These are phyloP conservation scores for Habroteleia sp. DNA, from an alignment of 2,888 invertebrate genomes.

Conservation along the genomic window DNA sequence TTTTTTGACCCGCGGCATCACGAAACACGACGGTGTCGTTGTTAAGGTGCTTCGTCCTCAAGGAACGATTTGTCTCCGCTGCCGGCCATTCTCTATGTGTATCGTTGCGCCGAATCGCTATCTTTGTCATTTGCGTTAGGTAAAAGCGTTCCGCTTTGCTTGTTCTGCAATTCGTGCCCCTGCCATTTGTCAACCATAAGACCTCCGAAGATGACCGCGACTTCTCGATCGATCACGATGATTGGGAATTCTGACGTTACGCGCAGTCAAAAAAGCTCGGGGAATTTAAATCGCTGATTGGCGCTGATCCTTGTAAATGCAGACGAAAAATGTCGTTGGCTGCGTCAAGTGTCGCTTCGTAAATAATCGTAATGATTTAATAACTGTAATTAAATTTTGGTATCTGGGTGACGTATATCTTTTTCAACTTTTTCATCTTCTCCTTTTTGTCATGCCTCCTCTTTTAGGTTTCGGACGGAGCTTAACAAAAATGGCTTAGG, in stretches of 20 bases:
- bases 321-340: constrained; percentile 35
- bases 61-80: constrained; percentile 42
- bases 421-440: constrained; percentile 10
- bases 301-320: constrained; percentile 18
- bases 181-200: constrained; percentile 42
- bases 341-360: constrained; percentile 32
- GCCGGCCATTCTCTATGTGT: constrained; percentile 7
- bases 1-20: constrained; percentile 29
- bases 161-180: constrained; percentile 23
- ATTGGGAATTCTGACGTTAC: constrained; percentile 41
- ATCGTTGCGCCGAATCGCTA: constrained; percentile 23
- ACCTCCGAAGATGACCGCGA: constrained; percentile 54
- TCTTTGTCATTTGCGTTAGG: constrained; percentile 43
- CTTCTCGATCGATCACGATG: constrained; percentile 53
- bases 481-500: constrained; percentile 51
- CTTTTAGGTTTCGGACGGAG: constrained; percentile 17
- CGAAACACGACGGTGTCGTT: constrained; percentile 30
- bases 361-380: constrained; percentile 56
- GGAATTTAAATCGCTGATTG: constrained; percentile 44
- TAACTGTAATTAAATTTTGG: constrained; percentile 49
- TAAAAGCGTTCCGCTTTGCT: constrained; percentile 19
- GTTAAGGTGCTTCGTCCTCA: constrained; percentile 29
- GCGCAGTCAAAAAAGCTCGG: constrained; percentile 33
- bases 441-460: constrained; percentile 3
- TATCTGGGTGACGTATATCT: constrained; percentile 45